phyloP scores from a whole-genome alignment of 2,797 vertebrate species.

The Poeciliopsis presidionis region DNA sequence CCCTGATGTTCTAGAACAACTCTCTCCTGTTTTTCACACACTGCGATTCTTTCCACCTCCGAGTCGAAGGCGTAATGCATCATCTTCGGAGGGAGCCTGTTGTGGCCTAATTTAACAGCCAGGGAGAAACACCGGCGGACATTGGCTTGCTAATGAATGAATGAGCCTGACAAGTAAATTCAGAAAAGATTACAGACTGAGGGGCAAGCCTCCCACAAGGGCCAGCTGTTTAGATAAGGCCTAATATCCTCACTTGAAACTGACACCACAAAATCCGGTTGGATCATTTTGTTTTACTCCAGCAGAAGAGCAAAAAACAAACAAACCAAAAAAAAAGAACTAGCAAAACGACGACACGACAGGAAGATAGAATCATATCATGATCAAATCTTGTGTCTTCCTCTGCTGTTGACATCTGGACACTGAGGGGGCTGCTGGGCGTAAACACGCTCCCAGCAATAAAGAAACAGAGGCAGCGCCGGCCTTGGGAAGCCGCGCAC shows the following conservation, averaged over 20 bases:
- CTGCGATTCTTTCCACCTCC: constrained; percentile 38
- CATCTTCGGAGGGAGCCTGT: constrained; percentile 58
- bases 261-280: constrained; percentile 30
- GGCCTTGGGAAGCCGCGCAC: constrained; percentile 68
- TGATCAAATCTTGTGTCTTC: constrained; percentile 44
- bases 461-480: constrained; percentile 74
- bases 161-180: constrained; percentile 76
- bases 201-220: constrained; percentile 59
- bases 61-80: constrained; percentile 66
- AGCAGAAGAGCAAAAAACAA: constrained; percentile 16
- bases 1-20: constrained; percentile 61
- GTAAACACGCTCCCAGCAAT: constrained; percentile 61
- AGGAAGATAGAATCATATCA: constrained; percentile 53
- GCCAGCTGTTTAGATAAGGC: constrained; percentile 72
- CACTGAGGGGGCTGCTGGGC: constrained; percentile 52
- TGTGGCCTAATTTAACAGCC: constrained; percentile 64
- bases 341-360: constrained; percentile 3
- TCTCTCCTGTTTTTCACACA: constrained; percentile 55
- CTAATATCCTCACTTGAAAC: constrained; percentile 52
- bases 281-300: constrained; percentile 38
- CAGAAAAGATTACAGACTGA: constrained; percentile 74
- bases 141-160: constrained; percentile 73
- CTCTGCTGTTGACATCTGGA: constrained; percentile 61
- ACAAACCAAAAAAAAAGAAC: background rate
- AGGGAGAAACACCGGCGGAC: constrained; percentile 64